Conservation (phyloP, 2,113 vertebrate species). For the Calyptomena viridis region DNA sequence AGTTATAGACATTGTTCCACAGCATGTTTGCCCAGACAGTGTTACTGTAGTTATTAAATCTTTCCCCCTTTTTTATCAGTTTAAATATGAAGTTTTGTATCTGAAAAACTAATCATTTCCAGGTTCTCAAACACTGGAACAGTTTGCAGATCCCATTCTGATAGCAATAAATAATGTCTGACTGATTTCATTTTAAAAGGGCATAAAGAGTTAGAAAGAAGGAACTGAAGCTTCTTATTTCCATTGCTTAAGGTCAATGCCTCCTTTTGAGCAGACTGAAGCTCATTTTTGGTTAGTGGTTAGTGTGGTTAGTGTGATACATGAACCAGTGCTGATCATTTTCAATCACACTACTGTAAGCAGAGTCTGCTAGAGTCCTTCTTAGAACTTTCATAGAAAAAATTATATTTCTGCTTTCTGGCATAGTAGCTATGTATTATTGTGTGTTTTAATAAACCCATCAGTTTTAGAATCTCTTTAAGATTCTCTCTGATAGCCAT, state of each 20-base stretch:
- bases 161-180: not conserved
- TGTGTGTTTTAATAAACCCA: not conserved
- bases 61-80: not conserved
- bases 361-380: not conserved
- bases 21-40: not conserved
- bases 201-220: not conserved
- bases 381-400: not conserved
- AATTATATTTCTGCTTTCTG: not conserved
- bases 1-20: not conserved
- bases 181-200: not conserved
- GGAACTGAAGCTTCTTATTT: not conserved
- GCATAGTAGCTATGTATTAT: not conserved
- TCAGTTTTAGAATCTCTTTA: not conserved
- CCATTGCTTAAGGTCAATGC: not conserved
- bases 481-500: not conserved
- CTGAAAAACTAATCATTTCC: not conserved
- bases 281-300: conserved; percentile 19
- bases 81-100: not conserved
- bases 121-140: not conserved
- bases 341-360: not conserved
- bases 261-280: not conserved
- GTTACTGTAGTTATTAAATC: not conserved
- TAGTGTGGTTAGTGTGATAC: conserved; percentile 7
- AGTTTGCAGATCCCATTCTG: not conserved
- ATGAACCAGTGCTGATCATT: not conserved